Conservation (phyloP, 2,888 invertebrate genomes). For the Dynastes hyllus region DNA sequence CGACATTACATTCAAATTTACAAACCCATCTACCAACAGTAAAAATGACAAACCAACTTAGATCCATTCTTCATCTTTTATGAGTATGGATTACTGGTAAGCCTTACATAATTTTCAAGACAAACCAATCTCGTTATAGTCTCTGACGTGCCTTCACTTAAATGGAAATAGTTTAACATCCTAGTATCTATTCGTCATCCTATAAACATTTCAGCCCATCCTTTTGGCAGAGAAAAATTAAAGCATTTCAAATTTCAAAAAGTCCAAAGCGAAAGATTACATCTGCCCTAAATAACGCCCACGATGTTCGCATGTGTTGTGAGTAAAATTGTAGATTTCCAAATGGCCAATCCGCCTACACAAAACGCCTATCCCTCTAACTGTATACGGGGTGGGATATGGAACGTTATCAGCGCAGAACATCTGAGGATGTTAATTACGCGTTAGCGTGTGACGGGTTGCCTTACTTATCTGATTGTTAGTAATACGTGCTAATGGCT, state of each 20-base stretch:
- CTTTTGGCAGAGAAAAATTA: too few species aligned
- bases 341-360: not conserved
- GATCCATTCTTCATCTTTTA: too few species aligned
- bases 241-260: not conserved
- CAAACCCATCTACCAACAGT: too few species aligned
- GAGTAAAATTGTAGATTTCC: conserved; percentile 8
- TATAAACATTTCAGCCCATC: too few species aligned
- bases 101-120: too few species aligned
- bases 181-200: too few species aligned
- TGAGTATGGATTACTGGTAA: too few species aligned
- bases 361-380: not conserved
- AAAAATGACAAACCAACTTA: too few species aligned
- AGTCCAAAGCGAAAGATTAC: not conserved
- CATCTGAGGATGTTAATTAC: conserved; percentile 33
- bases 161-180: too few species aligned
- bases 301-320: not conserved
- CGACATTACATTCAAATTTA: too few species aligned
- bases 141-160: too few species aligned
- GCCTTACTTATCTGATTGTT: conserved; percentile 19
- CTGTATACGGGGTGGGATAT: not conserved
- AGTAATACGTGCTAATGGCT: conserved; percentile 40
- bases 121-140: too few species aligned
- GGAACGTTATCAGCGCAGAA: conserved; percentile 21
- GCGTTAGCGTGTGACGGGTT: conserved; percentile 18
- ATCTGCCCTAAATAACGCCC: not conserved